Percentiles rank a stretch among this genome's conserved stretches.
phyloP scores from a whole-genome alignment of 2,888 invertebrate species.

The Sphinx pinastri region DNA sequence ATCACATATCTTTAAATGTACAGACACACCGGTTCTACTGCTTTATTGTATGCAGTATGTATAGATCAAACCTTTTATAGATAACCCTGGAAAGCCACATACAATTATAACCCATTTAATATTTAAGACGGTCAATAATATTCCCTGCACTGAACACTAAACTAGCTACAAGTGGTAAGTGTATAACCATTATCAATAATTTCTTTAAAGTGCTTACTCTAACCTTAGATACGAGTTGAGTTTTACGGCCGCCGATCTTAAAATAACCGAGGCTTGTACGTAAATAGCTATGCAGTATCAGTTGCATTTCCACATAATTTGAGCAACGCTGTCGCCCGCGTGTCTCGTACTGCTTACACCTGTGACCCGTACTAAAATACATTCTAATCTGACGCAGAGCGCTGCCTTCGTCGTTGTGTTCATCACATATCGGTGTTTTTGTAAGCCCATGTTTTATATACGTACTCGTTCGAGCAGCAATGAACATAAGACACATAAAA shows the following conservation, averaged over 20 bases:
- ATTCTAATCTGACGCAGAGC: slow-evolving; percentile 42
- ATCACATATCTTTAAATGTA: too few species aligned
- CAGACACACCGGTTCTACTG: too few species aligned
- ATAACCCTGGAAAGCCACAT: too few species aligned
- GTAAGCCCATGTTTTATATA: not conserved
- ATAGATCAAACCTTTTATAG: too few species aligned
- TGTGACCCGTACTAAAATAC: slow-evolving; percentile 62
- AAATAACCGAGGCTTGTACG: slow-evolving; percentile 17
- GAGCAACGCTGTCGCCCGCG: slow-evolving; percentile 68
- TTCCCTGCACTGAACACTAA: not conserved
- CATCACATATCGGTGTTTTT: slow-evolving; percentile 14
- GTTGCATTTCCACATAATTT: slow-evolving; percentile 61
- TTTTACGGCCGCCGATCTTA: slow-evolving; percentile 15
- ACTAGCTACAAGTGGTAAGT: not conserved
- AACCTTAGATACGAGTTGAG: slow-evolving; percentile 9
- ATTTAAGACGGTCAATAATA: not conserved
- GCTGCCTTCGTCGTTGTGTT: slow-evolving; percentile 7
- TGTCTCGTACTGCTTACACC: slow-evolving; percentile 72
- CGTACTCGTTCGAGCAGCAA: slow-evolving; percentile 45
- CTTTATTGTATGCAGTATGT: too few species aligned
- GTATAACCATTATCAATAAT: slow-evolving; percentile 2
- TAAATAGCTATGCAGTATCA: slow-evolving; percentile 21
- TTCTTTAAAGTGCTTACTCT: slow-evolving; percentile 9
- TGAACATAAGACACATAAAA: slow-evolving; percentile 54
- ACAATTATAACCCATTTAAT: not conserved